These are phyloP conservation scores for Callorhinus ursinus DNA, from an alignment of 2,113 vertebrate species.

Conservation along the genomic window DNA sequence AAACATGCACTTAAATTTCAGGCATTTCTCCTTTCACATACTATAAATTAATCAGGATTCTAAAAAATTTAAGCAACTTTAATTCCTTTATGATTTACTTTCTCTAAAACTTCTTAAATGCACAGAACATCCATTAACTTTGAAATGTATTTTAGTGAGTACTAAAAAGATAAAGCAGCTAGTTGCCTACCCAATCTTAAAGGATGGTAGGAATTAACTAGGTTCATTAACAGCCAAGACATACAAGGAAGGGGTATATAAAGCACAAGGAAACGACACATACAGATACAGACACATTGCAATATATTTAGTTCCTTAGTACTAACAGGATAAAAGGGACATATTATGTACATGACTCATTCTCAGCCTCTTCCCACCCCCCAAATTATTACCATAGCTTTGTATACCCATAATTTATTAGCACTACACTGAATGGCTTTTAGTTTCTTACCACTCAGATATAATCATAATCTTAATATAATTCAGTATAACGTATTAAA, in stretches of 20 bases:
- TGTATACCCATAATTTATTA: neutral
- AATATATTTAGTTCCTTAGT: neutral
- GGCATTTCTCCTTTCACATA: conserved; percentile 27
- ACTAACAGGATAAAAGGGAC: neutral
- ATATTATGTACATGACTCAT: neutral
- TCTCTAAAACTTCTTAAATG: neutral
- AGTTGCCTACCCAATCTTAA: neutral
- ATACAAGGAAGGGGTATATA: neutral
- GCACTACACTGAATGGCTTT: neutral
- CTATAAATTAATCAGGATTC: neutral
- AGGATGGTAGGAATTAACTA: neutral
- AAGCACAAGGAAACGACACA: neutral
- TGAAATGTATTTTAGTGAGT: neutral
- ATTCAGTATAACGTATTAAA: neutral
- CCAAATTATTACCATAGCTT: neutral
- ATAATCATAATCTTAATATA: neutral
- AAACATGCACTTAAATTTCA: neutral
- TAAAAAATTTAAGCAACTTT: neutral
- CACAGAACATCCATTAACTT: neutral
- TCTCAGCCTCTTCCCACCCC: neutral
- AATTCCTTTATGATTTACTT: neutral
- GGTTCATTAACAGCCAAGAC: neutral
- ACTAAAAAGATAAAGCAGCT: neutral
- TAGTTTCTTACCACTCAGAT: neutral
- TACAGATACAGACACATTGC: neutral